These are phyloP conservation scores for Daubentonia madagascariensis DNA, from an alignment of 2,113 vertebrate species.

Conservation along the genomic window DNA sequence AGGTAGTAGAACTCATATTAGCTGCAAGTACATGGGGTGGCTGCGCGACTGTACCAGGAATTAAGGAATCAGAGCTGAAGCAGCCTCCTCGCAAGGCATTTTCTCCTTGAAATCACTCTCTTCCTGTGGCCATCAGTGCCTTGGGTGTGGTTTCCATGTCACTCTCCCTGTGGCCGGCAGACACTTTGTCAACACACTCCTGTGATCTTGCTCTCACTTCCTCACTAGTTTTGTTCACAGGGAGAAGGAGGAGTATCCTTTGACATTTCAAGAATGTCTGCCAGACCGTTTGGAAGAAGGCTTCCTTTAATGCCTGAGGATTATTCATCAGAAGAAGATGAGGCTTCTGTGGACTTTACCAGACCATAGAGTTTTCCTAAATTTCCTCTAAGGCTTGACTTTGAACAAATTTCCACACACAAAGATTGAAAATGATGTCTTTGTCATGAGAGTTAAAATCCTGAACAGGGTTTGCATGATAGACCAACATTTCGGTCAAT, in stretches of 20 bases:
- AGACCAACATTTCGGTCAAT: background rate
- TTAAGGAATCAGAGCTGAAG: background rate
- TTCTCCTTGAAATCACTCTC: background rate
- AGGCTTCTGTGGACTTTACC: background rate
- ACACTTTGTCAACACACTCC: background rate
- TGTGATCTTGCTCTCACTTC: background rate
- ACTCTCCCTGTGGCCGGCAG: background rate
- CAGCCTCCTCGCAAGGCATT: background rate
- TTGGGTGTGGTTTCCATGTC: background rate
- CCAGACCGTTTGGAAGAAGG: background rate
- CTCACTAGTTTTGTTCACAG: background rate
- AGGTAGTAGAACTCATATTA: background rate
- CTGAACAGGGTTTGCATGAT: background rate
- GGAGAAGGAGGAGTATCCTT: background rate
- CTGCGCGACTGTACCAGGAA: background rate
- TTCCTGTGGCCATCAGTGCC: background rate
- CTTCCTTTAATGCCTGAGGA: background rate
- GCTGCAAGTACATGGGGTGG: too few species aligned
- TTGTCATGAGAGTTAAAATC: background rate
- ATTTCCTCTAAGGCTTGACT: constrained; percentile 10
- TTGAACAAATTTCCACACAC: background rate
- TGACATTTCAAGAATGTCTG: background rate
- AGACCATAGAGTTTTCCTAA: background rate
- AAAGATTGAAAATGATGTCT: background rate
- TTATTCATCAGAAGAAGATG: background rate